phyloP scores from a whole-genome alignment of 2,113 vertebrate species.

The Colaptes auratus region DNA sequence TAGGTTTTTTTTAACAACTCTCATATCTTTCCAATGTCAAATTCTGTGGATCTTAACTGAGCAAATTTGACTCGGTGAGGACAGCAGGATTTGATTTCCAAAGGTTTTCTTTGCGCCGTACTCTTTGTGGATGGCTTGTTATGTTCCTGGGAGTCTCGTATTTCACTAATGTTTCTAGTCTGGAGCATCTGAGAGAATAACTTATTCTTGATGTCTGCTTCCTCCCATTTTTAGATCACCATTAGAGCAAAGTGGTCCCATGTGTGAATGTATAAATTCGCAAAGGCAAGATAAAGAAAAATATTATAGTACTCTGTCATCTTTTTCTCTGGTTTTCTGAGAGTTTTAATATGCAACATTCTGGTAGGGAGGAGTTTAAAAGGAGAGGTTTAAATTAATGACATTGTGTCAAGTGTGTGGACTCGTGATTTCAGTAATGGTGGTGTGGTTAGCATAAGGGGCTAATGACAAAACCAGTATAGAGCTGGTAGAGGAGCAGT shows the following conservation, averaged over 20 bases:
- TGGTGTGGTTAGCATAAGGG: neutral
- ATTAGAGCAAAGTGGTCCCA: neutral
- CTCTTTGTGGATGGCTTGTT: neutral
- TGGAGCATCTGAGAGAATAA: neutral
- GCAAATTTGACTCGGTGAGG: neutral
- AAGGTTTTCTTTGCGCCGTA: neutral
- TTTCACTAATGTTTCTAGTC: neutral
- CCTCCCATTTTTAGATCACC: neutral
- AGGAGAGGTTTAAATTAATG: neutral
- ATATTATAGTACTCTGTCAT: neutral
- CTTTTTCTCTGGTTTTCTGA: neutral
- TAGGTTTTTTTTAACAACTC: neutral
- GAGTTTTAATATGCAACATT: neutral
- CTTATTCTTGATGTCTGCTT: neutral
- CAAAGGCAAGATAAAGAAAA: neutral
- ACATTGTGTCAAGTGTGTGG: neutral
- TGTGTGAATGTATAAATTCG: neutral
- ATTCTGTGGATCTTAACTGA: neutral
- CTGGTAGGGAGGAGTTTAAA: neutral
- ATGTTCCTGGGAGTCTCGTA: neutral
- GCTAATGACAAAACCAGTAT: neutral
- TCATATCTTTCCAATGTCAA: neutral
- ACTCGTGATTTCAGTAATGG: neutral
- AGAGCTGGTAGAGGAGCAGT: neutral
- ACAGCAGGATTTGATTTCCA: neutral